Evolutionary conservation across 2,113 vertebrate genomes (phyloP), one percentile per base, ranked within the genome.

Genomic region (Rhagologus leucostigma): DNA sequence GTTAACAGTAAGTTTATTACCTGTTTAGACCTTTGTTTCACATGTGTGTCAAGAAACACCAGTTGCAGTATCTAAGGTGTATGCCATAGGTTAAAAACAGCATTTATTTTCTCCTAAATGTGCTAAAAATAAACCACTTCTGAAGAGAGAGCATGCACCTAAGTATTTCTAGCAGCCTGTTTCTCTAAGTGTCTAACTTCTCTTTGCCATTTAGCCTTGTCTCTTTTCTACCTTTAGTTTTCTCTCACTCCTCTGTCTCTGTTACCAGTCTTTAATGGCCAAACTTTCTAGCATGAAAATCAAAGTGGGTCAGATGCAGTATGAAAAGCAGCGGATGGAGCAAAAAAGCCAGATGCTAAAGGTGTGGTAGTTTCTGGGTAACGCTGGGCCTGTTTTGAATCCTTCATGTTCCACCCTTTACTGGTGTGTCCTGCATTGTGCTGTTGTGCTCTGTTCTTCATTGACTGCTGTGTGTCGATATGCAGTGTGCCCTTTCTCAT

Each of bases 241-340:
- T 96, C 97, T 97, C 97, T 98, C 91, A 96, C 88, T 95, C 94
- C 96, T 97, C 97, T 98, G 92, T 98, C 98, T 98, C 96, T 98
- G 89, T 98, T 97, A 95, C 98, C 98, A 99, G 99, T 99, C 98
- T 91, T 97, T 99, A 98, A 99, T 99, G 99, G 99, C 99, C 97
- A 99, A 99, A 98, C 98, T 99, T 97, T 99, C 99, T 99, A 99
- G 99, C 98, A 99, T 99, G 99, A 99, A 99, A 99, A 99, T 99
- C 98, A 99, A 99, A 98, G 98, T 99, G 98, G 98, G 99, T 98
- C 99, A 99, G 99, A 98, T 99, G 99, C 99, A 99, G 98, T 99
- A 98, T 98, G 99, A 99, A 98, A 99, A 99, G 98, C 99, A 99
- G 97, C 98, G 98, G 98, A 99, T 98, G 98, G 99, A 99, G 85